Percentiles rank a stretch among this genome's conserved stretches.
Conservation (phyloP, 2,888 invertebrate genomes). For the Drosophila imparisetae region DNA sequence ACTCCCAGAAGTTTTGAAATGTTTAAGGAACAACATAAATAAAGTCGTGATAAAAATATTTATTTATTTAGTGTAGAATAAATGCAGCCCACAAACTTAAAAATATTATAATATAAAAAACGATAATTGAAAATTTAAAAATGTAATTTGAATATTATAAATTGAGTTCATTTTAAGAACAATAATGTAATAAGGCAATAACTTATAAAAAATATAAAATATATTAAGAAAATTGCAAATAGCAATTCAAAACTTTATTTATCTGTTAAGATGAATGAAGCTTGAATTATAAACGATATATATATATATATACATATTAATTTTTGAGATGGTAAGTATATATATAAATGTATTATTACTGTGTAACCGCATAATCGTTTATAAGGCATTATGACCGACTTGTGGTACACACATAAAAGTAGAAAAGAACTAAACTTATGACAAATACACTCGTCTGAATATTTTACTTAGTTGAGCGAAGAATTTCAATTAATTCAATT, state of each 20-base stretch:
- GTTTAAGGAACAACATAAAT: not conserved
- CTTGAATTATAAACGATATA: not conserved
- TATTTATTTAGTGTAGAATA: not conserved
- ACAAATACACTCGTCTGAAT: conserved; percentile 26
- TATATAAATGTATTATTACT: not conserved
- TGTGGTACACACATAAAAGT: conserved; percentile 1
- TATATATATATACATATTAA: not conserved
- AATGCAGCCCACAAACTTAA: not conserved
- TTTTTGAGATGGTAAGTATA: too few relatives aligned
- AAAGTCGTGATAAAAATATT: not conserved
- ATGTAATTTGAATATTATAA: not conserved
- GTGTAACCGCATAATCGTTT: not conserved
- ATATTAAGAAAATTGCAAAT: not conserved
- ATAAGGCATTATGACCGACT: conserved; percentile 4
- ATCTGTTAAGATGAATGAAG: not conserved
- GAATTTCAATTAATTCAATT: conserved; percentile 84
- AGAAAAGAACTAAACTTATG: conserved; percentile 33
- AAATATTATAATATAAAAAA: not conserved
- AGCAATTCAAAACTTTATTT: not conserved
- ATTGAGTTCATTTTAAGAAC: fast-evolving
- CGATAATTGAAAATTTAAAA: not conserved
- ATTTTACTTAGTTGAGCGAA: conserved; percentile 68
- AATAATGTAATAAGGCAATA: not conserved
- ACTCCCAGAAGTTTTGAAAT: not conserved
- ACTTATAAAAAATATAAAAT: not conserved